These are phyloP conservation scores for Nannoperca australis DNA, from an alignment of 2,797 vertebrate genomes.

Conservation along the genomic window DNA sequence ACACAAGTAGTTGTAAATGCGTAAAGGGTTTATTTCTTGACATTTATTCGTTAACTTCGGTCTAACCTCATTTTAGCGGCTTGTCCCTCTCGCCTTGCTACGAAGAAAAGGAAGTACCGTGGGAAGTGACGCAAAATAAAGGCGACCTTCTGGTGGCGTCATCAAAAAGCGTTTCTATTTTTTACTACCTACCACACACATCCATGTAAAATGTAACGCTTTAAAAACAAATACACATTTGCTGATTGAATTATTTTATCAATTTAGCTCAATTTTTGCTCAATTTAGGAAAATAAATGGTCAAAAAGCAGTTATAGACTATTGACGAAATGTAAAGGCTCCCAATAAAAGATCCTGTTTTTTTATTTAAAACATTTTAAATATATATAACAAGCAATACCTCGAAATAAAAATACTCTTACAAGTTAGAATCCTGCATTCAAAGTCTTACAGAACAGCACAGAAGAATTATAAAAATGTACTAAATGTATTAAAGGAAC, in stretches of 20 bases:
- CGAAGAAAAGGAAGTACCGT: conserved; percentile 77
- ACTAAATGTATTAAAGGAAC: background rate
- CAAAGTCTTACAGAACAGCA: background rate
- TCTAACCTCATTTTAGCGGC: conserved; percentile 83
- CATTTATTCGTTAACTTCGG: rapidly evolving
- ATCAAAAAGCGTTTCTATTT: conserved; percentile 18
- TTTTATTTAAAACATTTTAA: too few relatives aligned
- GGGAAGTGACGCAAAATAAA: conserved; percentile 81
- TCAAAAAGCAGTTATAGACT: background rate
- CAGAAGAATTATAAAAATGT: background rate
- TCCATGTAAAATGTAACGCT: too few relatives aligned
- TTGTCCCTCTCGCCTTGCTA: conserved; percentile 55
- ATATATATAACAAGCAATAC: too few relatives aligned
- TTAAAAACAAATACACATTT: too few relatives aligned
- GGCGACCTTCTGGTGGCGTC: conserved; percentile 2
- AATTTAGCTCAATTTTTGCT: too few relatives aligned
- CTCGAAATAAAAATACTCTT: background rate
- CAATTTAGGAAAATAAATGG: background rate
- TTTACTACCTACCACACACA: too few relatives aligned
- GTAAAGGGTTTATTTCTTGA: rapidly evolving
- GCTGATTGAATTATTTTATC: too few relatives aligned
- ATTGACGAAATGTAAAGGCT: background rate
- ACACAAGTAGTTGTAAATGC: rapidly evolving
- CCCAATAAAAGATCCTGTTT: too few relatives aligned
- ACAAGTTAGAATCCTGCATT: background rate